Percentiles rank a stretch among this genome's conserved stretches.
phyloP scores from a whole-genome alignment of 2,888 invertebrate species.

The Tenthredo mesomela region DNA sequence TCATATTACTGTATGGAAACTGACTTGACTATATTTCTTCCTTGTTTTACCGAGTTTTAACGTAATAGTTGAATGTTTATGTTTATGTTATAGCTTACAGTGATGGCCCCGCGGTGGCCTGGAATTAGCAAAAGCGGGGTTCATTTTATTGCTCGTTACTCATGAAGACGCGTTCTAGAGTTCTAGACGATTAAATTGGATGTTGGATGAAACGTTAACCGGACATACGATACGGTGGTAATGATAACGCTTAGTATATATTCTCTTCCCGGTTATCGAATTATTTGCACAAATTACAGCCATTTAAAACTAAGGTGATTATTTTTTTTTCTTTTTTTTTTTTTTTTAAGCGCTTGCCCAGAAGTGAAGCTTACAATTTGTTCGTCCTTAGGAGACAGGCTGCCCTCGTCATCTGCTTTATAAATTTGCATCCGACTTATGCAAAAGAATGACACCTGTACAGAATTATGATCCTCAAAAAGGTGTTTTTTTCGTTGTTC shows the following conservation, averaged over 20 bases:
- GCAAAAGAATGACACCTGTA: background rate
- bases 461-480: background rate
- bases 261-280: conserved; percentile 63
- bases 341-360: conserved; percentile 35
- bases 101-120: conserved; percentile 8
- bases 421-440: background rate
- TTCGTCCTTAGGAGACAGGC: conserved; percentile 32
- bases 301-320: conserved; percentile 55
- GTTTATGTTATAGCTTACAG: conserved; percentile 33
- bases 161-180: background rate
- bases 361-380: conserved; percentile 35
- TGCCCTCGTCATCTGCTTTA: background rate
- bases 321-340: conserved; percentile 7
- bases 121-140: conserved; percentile 19
- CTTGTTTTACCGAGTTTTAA: background rate
- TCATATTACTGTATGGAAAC: background rate
- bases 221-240: conserved; percentile 27
- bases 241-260: background rate
- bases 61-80: conserved; percentile 21
- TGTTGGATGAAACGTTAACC: conserved; percentile 36
- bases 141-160: conserved; percentile 47
- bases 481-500: background rate
- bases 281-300: conserved; percentile 73
- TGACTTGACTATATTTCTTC: background rate
- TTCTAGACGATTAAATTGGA: conserved; percentile 33